phyloP scores from a whole-genome alignment of 2,113 vertebrate genomes.

The Pica pica region DNA sequence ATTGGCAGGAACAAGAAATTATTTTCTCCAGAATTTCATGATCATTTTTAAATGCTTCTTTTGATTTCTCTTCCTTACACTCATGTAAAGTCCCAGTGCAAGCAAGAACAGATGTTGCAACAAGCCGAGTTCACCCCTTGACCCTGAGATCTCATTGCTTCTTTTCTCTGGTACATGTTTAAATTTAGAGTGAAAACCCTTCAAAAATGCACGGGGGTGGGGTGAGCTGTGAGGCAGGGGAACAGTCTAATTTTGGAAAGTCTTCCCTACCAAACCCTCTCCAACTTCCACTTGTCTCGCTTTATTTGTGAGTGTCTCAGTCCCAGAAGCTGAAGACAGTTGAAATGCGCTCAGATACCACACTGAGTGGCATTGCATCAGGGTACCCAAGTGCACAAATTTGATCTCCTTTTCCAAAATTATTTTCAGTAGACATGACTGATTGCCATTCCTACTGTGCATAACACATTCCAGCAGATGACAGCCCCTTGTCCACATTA shows the following conservation, averaged over 20 bases:
- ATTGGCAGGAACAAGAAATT: slow-evolving; percentile 20
- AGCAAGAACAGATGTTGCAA: slow-evolving; percentile 73
- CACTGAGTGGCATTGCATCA: not conserved
- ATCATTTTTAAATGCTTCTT: slow-evolving; percentile 41
- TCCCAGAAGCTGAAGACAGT: not conserved
- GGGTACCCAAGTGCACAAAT: not conserved
- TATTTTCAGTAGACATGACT: not conserved
- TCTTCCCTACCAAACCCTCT: not conserved
- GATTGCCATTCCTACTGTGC: not conserved
- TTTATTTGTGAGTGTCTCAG: not conserved
- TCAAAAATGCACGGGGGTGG: slow-evolving; percentile 28
- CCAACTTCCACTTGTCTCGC: not conserved
- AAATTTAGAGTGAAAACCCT: slow-evolving; percentile 51
- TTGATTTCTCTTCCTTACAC: slow-evolving; percentile 55
- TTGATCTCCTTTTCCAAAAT: not conserved
- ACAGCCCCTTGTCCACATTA: not conserved
- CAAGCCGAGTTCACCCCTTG: slow-evolving; percentile 36
- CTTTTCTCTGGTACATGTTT: slow-evolving; percentile 33
- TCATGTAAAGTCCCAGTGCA: slow-evolving; percentile 44
- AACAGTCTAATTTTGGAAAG: slow-evolving; percentile 31
- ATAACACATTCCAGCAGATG: not conserved
- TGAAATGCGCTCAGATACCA: not conserved
- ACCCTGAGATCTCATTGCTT: not conserved
- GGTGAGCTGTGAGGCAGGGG: not conserved
- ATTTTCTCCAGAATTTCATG: slow-evolving; percentile 18